phyloP scores from a whole-genome alignment of 1,140 invertebrate species.

The Bombus picipes region DNA sequence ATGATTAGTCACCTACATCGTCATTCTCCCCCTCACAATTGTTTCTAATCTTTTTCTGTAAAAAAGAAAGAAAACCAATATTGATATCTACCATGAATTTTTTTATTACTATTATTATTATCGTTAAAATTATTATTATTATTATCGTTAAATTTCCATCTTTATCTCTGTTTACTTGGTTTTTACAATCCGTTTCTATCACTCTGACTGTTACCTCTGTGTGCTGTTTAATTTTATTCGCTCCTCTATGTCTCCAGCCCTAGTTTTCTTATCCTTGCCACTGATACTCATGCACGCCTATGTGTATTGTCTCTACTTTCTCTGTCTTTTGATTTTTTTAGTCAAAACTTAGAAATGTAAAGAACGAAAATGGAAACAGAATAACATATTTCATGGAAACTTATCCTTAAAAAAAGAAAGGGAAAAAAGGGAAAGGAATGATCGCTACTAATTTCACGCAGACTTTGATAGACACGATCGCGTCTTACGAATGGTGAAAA shows the following conservation, averaged over 20 bases:
- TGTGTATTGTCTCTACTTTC: neutral
- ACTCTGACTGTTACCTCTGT: neutral
- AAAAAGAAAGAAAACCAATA: neutral
- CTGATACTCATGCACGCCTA: neutral
- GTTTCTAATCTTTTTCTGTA: neutral
- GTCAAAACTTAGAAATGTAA: slow-evolving; percentile 37
- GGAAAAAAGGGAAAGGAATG: neutral
- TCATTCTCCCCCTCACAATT: neutral
- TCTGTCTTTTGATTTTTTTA: neutral
- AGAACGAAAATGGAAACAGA: slow-evolving; percentile 9
- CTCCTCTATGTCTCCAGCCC: neutral
- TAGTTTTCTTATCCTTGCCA: too few species aligned
- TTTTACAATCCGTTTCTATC: neutral
- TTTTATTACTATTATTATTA: neutral
- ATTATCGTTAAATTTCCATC: neutral
- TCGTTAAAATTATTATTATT: neutral
- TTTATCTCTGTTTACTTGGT: neutral
- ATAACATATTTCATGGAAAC: neutral
- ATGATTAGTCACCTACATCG: neutral
- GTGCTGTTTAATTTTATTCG: neutral
- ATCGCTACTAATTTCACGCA: slow-evolving; percentile 46
- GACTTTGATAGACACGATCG: slow-evolving; percentile 33
- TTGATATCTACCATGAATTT: neutral
- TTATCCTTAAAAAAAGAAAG: neutral
- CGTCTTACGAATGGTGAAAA: slow-evolving; percentile 15